Evolutionary conservation across 2,113 vertebrate species (phyloP), one percentile per base, ranked within the genome.

Genomic region (Epinephelus lanceolatus): DNA sequence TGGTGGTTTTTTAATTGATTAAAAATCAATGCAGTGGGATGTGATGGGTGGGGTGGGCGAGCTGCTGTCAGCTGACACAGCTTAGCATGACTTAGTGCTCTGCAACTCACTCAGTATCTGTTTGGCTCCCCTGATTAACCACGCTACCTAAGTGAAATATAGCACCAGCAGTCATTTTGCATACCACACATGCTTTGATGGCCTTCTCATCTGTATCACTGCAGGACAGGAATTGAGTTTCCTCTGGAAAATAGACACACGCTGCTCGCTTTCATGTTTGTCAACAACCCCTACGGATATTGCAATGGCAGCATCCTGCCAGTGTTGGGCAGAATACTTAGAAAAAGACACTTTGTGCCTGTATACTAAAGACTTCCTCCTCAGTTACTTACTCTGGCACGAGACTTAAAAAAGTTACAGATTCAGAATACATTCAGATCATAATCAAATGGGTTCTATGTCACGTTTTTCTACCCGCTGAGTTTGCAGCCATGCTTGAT

Each of bases 221-320:
- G 87, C 85, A 63, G 89, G 89, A 81, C 84, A 89, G 80, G 86
- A 92, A 89, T 88, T 76, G 82, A 80, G 76, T 89, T 89, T 87
- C 82, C 84, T 82, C 47, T 76, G 71, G 75, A 87, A 89, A 86
- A 91, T 51, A 87, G 79, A 78, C 52, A 57, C 89, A 88, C 21
- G 84, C 87, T 68, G 81, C 62, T 86, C 23, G 2, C 82, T 87
- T 86, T 91, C 80, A 89, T 92, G 86, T 88, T 80, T 89, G 84
- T 89, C 89, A 91, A 86, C 86, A 89, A 82, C 68, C 77, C 88
- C 79, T 67, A 72, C 23, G 30, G 81, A 52, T 83, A 76, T 21
- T 65, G 53, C 49, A 78, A 42, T 73, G 49, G 73, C 27, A 73
- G 51, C 59, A 62, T 72, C 56, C 40, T 42, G 49, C 18, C 72